Evolutionary conservation across 53 echinoderm and acorn worm genomes (phyloP).

Genomic region (Holothuria scabra): DNA sequence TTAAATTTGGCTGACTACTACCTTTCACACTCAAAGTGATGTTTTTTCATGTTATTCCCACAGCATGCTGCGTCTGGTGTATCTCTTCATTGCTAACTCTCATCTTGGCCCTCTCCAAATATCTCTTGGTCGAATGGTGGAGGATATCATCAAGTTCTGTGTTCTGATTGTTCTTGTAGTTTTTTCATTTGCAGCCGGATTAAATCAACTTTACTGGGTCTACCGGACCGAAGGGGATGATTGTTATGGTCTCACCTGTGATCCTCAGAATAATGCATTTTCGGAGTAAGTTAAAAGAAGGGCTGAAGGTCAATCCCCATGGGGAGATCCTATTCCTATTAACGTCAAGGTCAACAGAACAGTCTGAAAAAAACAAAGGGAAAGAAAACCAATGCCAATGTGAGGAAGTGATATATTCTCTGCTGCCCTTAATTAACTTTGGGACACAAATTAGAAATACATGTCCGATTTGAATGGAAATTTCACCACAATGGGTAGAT

Average conservation of each 20-base stretch:
- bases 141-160: conserved; percentile 90
- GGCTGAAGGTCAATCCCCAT: too few relatives aligned
- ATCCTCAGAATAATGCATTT: conserved; percentile 82
- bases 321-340: too few relatives aligned
- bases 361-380: too few relatives aligned
- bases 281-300: conserved; percentile 74
- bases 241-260: conserved; percentile 83
- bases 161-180: conserved; percentile 83
- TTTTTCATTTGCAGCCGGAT: conserved; percentile 90
- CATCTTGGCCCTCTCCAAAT: conserved; percentile 98
- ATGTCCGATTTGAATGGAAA: too few relatives aligned
- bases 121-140: conserved; percentile 97
- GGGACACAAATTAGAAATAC: too few relatives aligned
- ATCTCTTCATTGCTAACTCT: conserved; percentile 96
- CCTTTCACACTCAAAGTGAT: too few relatives aligned
- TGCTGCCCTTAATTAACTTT: too few relatives aligned
- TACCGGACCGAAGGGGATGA: conserved; percentile 39
- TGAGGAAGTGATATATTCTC: too few relatives aligned
- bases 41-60: neutral
- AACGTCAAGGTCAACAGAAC: too few relatives aligned
- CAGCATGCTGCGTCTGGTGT: conserved; percentile 93
- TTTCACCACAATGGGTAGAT: too few relatives aligned
- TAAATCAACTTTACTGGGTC: conserved; percentile 95
- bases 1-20: too few relatives aligned
- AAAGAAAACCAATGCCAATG: too few relatives aligned